Evolutionary conservation across 2,797 vertebrate genomes (phyloP), one percentile per base, ranked within the genome.

Genomic region (Aeoliscus strigatus): DNA sequence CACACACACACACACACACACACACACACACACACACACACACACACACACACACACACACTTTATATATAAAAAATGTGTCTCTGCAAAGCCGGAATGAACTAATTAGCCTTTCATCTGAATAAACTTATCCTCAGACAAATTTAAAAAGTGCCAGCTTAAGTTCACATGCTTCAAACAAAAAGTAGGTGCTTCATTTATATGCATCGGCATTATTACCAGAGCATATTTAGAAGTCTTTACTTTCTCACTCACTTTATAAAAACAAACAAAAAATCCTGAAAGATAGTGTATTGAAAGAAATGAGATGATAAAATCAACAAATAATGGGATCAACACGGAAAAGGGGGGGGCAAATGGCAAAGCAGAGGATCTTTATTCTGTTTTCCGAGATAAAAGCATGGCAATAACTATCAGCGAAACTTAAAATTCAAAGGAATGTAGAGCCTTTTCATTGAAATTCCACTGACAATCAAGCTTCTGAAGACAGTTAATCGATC

Each of bases 381-480:
- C 6, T 42, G 27, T 26, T 4, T 15, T 57, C 16, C 14, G 2
- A 30, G 43, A 62, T 6, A 42, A 6, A 24, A 43, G 5, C 8
- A 15, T 9, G 1, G 8, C 7, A 51, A 63, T 49, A 31, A 33
- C 34, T 12, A 28, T 7, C 10, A 5, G 21, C 11, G 27, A 48
- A 46, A 37, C 12, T 21, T 32, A 0, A n/a, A 32, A 31, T 41
- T 40, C 2, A 39, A 27, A 38, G 13, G 64, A 43, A 40, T 21
- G 6, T 8, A 14, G 9, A 23, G 14, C 9, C 13, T 37, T 36
- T 2, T 24, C 4, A 4, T 26, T 14, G 32, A 61, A 44, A 39
- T 24, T 2, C 3, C 12, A 18, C 10, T 3, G 4, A 17, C 2
- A 35, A 18, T 26, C 8, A 6, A 13, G 26, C n/a, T 32, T 44